phyloP scores from a whole-genome alignment of 37 sponge, comb jelly and placozoan genomes.

The Corticium candelabrum region DNA sequence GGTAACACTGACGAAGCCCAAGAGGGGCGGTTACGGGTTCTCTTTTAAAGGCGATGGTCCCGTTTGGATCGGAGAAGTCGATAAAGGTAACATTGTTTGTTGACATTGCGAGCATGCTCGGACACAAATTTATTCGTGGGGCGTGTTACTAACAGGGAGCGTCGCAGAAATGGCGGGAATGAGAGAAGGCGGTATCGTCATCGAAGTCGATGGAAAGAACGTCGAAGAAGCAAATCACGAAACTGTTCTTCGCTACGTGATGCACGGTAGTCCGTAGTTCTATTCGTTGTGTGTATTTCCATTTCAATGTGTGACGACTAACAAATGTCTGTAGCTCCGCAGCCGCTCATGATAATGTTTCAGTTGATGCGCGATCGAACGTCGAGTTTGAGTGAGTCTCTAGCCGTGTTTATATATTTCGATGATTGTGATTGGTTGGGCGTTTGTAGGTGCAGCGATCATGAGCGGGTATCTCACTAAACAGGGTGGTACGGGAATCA shows the following conservation, averaged over 20 bases:
- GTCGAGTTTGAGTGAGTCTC: not conserved
- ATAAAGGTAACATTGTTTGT: not conserved
- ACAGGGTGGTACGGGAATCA: conserved; percentile 32
- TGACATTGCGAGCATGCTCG: not conserved
- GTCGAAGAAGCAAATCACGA: not conserved
- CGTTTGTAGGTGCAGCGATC: not conserved
- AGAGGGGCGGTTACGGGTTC: not conserved
- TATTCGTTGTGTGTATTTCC: not conserved
- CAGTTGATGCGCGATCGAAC: not conserved
- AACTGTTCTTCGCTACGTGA: not conserved
- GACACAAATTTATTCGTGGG: too few relatives aligned
- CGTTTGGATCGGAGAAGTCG: not conserved
- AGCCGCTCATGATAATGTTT: not conserved
- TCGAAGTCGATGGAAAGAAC: not conserved
- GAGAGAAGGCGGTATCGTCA: not conserved
- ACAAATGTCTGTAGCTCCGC: not conserved
- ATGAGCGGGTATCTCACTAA: conserved; percentile 31
- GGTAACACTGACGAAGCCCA: not conserved
- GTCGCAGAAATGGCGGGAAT: not conserved
- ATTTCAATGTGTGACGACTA: too few relatives aligned
- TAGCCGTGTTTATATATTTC: not conserved
- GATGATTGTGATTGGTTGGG: not conserved
- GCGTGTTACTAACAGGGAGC: not conserved
- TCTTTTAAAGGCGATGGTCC: not conserved
- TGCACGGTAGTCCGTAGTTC: not conserved